Base-by-base conservation (phyloP, 2,888 invertebrate genomes). In the Nemoura dubitans region DNA sequence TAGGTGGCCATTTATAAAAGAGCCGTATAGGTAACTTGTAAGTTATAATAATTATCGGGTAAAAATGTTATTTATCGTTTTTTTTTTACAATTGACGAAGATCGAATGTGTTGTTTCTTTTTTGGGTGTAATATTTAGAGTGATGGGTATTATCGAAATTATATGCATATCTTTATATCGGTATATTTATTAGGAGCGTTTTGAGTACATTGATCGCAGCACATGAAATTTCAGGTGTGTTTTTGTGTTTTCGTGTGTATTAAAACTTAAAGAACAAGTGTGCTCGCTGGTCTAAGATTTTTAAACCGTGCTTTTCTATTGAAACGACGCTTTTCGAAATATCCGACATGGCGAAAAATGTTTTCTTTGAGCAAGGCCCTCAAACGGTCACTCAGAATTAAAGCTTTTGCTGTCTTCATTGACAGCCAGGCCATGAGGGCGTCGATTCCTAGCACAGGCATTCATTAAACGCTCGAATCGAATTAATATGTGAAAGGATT, bases 21-120 rank as follows among this genome's bases (percentile, higher is more conserved):
- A 59, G 59, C 59, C 59, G 21, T 59, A 21, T 59, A 59, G 59
- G 14, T 1, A 59, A 59, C 59, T 59, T 59, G 59, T 21, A 21
- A 59, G 59, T 59, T 59, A 59, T 59, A 59, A 59, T 59, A 59
- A 59, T 59, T 59, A 59, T 59, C 59, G 59, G 14, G 3, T 59
- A 59, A 59, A 59, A 59, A 59, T 59, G 59, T 59, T 59, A 59
- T 59, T 59, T 59, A 59, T 59, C 16, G 59, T 59, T 59, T 59
- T 59, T 59, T 59, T 59, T 59, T 59, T 59, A 59, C 59, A 59
- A 59, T 59, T 59, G 59, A 59, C 59, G 14, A 59, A 59, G 59
- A 59, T 21, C 21, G 59, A 59, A 36, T 21, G 21, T 59, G 59
- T 59, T 59, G 14, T 59, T 59, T 59, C 14, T 59, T 59, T 59